These are phyloP conservation scores for Melospiza melodia DNA, from an alignment of 2,113 vertebrate genomes.

Conservation along the genomic window DNA sequence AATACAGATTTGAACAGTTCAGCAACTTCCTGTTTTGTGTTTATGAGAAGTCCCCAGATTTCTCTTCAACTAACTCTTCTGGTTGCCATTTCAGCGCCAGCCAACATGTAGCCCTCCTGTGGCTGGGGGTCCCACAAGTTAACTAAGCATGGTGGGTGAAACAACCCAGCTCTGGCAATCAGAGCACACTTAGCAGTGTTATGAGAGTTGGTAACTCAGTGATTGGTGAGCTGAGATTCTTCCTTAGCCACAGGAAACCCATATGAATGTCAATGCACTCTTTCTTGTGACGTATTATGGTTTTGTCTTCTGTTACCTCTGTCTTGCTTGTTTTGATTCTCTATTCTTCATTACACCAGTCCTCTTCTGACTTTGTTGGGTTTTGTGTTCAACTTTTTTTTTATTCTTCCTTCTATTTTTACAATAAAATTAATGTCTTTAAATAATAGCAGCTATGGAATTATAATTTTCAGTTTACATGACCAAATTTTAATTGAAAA, in stretches of 20 bases:
- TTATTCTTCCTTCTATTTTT: not conserved
- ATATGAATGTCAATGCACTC: not conserved
- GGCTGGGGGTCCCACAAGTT: not conserved
- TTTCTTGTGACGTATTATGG: not conserved
- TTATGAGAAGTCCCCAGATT: not conserved
- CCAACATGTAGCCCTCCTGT: not conserved
- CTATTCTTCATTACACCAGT: not conserved
- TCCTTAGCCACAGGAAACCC: not conserved
- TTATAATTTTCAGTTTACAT: not conserved
- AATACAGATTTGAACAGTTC: not conserved
- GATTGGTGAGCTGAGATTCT: not conserved
- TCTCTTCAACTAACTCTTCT: not conserved
- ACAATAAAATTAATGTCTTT: not conserved
- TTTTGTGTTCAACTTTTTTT: not conserved
- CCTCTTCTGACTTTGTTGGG: not conserved
- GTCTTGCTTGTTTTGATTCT: not conserved
- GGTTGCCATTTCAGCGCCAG: not conserved
- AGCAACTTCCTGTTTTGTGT: not conserved
- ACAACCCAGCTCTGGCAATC: not conserved
- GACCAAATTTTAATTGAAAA: not conserved
- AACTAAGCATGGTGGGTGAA: not conserved
- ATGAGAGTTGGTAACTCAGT: not conserved
- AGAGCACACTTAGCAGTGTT: accelerated
- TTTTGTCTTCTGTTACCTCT: not conserved
- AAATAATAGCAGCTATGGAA: not conserved